These are phyloP conservation scores for Dinocampus coccinellae DNA, from an alignment of 2,888 invertebrate genomes.

Conservation along the genomic window DNA sequence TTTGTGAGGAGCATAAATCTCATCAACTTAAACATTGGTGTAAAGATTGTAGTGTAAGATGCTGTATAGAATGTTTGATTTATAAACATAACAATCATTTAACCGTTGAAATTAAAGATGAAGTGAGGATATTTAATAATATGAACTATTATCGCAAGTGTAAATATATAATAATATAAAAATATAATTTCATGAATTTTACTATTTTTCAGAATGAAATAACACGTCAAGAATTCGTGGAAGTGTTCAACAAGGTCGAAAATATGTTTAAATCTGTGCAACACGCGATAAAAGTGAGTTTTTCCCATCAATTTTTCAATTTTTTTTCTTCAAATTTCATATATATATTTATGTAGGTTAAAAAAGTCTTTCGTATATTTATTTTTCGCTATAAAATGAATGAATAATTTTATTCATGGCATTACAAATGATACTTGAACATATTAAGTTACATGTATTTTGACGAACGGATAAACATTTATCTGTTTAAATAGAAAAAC, in stretches of 20 bases:
- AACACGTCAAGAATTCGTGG: neutral
- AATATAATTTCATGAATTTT: neutral
- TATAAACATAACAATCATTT: slow-evolving; percentile 17
- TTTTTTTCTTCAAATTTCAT: neutral
- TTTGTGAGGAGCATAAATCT: neutral
- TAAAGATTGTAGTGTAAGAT: slow-evolving; percentile 10
- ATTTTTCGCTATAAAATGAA: neutral
- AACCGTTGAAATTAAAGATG: neutral
- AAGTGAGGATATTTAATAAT: neutral
- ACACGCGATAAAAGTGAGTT: slow-evolving; percentile 1
- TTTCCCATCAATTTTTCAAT: neutral
- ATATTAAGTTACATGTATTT: neutral
- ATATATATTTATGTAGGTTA: neutral
- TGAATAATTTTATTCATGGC: slow-evolving; percentile 11
- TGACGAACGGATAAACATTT: neutral
- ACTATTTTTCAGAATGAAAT: neutral
- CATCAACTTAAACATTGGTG: slow-evolving; percentile 16
- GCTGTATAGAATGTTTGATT: slow-evolving; percentile 19
- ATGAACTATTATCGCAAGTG: neutral
- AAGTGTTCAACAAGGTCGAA: neutral
- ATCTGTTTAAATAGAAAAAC: neutral
- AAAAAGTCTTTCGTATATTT: neutral
- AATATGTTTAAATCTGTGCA: neutral
- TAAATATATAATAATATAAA: neutral
- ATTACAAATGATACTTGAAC: slow-evolving; percentile 17